Percentiles rank a stretch among this genome's conserved stretches.
phyloP scores from a whole-genome alignment of 2,797 vertebrate species.

The Phalanger gymnotis region DNA sequence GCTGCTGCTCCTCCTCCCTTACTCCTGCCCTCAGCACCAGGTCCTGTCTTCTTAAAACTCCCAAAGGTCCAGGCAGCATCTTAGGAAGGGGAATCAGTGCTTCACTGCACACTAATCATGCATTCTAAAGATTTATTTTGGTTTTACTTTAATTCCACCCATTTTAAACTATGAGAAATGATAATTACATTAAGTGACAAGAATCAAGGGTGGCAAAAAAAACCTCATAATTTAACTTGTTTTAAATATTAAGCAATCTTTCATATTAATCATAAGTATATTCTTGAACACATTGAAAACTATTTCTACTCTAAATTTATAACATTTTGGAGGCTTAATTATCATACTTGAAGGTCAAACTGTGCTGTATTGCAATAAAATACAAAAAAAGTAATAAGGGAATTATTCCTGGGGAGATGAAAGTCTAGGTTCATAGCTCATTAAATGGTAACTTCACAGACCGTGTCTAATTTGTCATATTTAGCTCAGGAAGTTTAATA shows the following conservation, averaged over 20 bases:
- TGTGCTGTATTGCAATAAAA: constrained; percentile 77
- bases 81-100: neutral
- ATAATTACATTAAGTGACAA: constrained; percentile 56
- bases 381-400: constrained; percentile 82
- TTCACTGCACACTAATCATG: constrained; percentile 9
- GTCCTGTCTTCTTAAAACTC: constrained; percentile 41
- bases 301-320: constrained; percentile 75
- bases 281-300: constrained; percentile 76
- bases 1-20: neutral
- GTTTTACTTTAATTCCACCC: constrained; percentile 47
- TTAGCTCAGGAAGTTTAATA: constrained; percentile 81
- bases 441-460: constrained; percentile 82
- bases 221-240: constrained; percentile 67
- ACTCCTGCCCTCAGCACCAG: neutral
- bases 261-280: constrained; percentile 66
- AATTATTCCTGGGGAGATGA: constrained; percentile 80
- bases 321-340: constrained; percentile 81
- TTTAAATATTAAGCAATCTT: constrained; percentile 68
- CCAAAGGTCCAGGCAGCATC: constrained; percentile 24
- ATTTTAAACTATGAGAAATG: constrained; percentile 10
- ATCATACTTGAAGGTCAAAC: constrained; percentile 84
- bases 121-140: constrained; percentile 52
- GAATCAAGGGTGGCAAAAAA: constrained; percentile 50
- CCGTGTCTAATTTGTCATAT: constrained; percentile 82
- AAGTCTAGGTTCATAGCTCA: constrained; percentile 80